Evolutionary conservation across 2,113 vertebrate genomes (phyloP), one percentile per base, ranked within the genome.

Genomic region (Melospiza melodia): DNA sequence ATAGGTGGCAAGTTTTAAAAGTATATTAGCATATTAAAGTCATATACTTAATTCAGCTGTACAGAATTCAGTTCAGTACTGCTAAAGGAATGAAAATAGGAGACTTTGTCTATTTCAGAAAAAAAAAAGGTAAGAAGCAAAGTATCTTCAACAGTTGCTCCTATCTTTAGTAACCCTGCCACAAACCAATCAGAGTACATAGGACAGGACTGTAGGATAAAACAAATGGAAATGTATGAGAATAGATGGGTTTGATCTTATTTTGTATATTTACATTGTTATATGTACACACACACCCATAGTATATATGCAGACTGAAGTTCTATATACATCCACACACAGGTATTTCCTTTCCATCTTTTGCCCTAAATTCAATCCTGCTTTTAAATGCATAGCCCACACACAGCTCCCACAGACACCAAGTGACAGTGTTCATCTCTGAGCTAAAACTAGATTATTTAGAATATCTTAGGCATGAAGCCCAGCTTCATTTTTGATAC

Each of bases 231-330:
- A 85, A 57, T 2, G 2, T 35, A 8, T 5, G 4, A 63, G 24
- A 79, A 4, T 4, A 77, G n/a, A 80, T 1, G 2, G 30, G 11
- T 17, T 12, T 46, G 8, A 1, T 33, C 65, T 77, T 54, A n/a
- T 39, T 63, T 72, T 49, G 49, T 28, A 6, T 51, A 39, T 77
- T 88, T 58, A 44, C 46, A 22, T 35, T 62, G 4, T 31, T 19
- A 58, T 52, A 49, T 10, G n/a, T 5, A 54, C 6, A 51, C 13
- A n/a, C 22, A 52, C 7, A 48, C 1, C 4, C 23, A 21, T 0
- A 49, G 30, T 18, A 55, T 22, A 67, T 10, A 55, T 0, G 5
- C 14, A 58, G 21, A 49, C 9, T 41, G 18, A 52, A 59, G 25
- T 30, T 82, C 48, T 51, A 19, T 14, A 39, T 19, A 35, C 18